A percentile compares a stretch with the other conserved stretches of the same genome.
phyloP scores from a whole-genome alignment of 64 coral and sea anemone genomes.

The Actinia equina region DNA sequence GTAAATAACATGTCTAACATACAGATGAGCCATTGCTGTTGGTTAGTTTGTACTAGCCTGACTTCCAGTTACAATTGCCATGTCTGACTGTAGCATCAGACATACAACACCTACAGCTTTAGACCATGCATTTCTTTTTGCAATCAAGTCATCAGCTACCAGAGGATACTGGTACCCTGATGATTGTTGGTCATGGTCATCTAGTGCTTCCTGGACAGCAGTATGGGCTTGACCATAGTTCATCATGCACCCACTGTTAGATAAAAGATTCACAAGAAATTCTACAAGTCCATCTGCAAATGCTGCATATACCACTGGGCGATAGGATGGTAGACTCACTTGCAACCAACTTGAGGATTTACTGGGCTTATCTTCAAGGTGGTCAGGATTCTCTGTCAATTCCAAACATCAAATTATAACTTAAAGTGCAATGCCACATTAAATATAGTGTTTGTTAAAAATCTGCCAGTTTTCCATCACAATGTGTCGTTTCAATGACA shows the following conservation, averaged over 20 bases:
- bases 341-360: slow-evolving; percentile 36
- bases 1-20: too few species aligned
- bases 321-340: slow-evolving; percentile 4
- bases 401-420: too few species aligned
- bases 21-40: too few species aligned
- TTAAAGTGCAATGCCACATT: too few species aligned
- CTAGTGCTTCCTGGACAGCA: background rate
- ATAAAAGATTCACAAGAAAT: slow-evolving; percentile 20
- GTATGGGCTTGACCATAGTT: slow-evolving; percentile 1
- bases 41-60: background rate
- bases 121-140: slow-evolving; percentile 47
- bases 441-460: too few species aligned
- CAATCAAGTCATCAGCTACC: slow-evolving; percentile 37
- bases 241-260: slow-evolving; percentile 30
- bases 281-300: slow-evolving; percentile 47
- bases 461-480: too few species aligned
- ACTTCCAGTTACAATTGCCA: slow-evolving; percentile 29
- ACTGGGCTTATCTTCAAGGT: background rate
- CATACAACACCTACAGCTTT: slow-evolving; percentile 39
- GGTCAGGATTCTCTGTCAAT: background rate
- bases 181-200: background rate
- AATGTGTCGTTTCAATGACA: too few species aligned
- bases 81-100: slow-evolving; percentile 41
- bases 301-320: slow-evolving; percentile 18
- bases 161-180: background rate